A percentile compares a stretch with the other conserved stretches of the same genome.
phyloP scores from a whole-genome alignment of 2,888 invertebrate species.

The Cephus nigrinus region DNA sequence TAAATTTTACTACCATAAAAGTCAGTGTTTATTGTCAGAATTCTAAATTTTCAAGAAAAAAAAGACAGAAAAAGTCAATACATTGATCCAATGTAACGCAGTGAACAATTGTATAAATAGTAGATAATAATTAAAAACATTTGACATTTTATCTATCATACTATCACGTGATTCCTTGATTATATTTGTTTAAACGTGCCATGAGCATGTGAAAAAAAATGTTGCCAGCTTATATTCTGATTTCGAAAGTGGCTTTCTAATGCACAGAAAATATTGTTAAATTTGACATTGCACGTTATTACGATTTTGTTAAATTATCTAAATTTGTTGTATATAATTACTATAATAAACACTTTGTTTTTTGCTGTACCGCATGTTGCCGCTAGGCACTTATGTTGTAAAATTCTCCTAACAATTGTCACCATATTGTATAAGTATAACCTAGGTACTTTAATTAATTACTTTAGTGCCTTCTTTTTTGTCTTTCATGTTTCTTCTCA shows the following conservation, averaged over 20 bases:
- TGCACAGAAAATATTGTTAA: neutral
- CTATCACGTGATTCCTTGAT: neutral
- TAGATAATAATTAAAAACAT: neutral
- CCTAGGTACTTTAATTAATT: slow-evolving; percentile 10
- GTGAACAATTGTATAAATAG: neutral
- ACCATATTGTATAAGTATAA: slow-evolving; percentile 13
- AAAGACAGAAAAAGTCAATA: neutral
- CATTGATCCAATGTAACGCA: neutral
- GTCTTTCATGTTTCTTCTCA: slow-evolving; percentile 7
- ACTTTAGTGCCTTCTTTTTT: neutral
- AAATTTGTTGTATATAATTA: slow-evolving; percentile 1
- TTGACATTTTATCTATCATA: neutral
- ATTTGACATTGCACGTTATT: slow-evolving; percentile 8
- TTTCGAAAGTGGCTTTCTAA: neutral
- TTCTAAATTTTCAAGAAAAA: neutral
- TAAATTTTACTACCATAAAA: neutral
- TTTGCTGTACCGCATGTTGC: slow-evolving; percentile 8
- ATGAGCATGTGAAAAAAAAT: neutral
- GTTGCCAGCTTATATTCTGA: neutral
- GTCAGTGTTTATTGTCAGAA: neutral
- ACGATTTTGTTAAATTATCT: neutral
- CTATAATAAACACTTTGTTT: slow-evolving; percentile 14
- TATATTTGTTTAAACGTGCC: neutral
- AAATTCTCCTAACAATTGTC: slow-evolving; percentile 10
- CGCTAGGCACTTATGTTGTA: slow-evolving; percentile 19